Evolutionary conservation across 1,140 invertebrate genomes (phyloP).

Genomic region (Drosophila arawakana): DNA sequence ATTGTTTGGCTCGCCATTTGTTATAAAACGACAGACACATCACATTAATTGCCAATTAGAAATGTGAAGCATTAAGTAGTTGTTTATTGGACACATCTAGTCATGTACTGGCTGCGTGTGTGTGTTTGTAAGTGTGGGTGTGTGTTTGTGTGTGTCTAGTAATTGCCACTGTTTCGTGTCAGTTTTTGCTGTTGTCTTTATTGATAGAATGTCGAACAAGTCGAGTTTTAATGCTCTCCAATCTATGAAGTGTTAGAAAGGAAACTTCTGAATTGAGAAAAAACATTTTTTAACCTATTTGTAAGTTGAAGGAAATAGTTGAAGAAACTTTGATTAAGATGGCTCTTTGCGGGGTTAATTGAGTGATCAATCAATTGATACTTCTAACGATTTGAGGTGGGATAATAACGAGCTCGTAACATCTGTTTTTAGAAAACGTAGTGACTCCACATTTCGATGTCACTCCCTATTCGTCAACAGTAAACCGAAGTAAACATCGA

Average conservation of each 20-base stretch:
- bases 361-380: neutral
- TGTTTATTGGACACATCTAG: slow-evolving; percentile 38
- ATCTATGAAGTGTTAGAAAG: slow-evolving; percentile 8
- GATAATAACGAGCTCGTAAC: too few species aligned
- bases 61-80: slow-evolving; percentile 57
- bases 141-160: slow-evolving; percentile 5
- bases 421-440: too few species aligned
- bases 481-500: too few species aligned
- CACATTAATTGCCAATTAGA: slow-evolving; percentile 62
- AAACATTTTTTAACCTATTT: neutral
- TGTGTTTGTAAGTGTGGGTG: neutral
- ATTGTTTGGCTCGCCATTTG: slow-evolving; percentile 48
- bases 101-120: slow-evolving; percentile 9
- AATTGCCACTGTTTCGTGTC: slow-evolving; percentile 13
- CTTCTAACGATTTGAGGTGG: neutral
- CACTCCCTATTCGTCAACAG: too few species aligned
- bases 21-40: slow-evolving; percentile 59
- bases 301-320: neutral
- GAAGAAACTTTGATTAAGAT: neutral
- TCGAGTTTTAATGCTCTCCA: slow-evolving; percentile 12
- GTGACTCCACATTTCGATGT: too few species aligned
- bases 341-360: neutral
- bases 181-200: slow-evolving; percentile 7
- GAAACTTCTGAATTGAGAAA: neutral
- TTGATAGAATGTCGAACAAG: slow-evolving; percentile 14